Conservation (phyloP, 2,888 invertebrate species). For the Incurvaria masculella region DNA sequence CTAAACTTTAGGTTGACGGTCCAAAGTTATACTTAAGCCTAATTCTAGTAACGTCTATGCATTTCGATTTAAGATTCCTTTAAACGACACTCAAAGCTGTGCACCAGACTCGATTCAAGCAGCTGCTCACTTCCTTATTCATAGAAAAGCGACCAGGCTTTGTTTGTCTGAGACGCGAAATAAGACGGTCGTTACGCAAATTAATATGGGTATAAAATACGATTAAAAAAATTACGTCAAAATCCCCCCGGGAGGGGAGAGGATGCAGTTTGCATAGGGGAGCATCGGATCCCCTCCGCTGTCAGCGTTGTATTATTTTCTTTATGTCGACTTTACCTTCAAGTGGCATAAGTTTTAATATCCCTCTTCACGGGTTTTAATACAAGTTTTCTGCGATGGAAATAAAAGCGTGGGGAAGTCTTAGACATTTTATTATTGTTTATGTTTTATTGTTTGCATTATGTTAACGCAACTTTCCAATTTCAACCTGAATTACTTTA, state of each 20-base stretch:
- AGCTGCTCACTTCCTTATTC: constrained; percentile 52
- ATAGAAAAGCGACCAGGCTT: constrained; percentile 40
- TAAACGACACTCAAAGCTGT: too few relatives aligned
- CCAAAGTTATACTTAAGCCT: too few relatives aligned
- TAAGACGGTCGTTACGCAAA: constrained; percentile 51
- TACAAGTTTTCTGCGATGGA: neutral
- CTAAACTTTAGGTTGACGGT: too few relatives aligned
- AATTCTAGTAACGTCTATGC: too few relatives aligned
- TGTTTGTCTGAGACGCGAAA: constrained; percentile 29
- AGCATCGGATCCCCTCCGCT: constrained; percentile 2
- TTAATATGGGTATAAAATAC: constrained; percentile 55
- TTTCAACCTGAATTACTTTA: too few relatives aligned
- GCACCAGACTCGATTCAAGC: too few relatives aligned
- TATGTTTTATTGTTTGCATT: too few relatives aligned
- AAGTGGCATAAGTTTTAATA: constrained; percentile 52
- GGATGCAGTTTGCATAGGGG: constrained; percentile 22
- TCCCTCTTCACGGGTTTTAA: constrained; percentile 23
- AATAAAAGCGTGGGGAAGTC: neutral
- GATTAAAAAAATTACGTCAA: constrained; percentile 55
- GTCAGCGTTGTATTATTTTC: constrained; percentile 29
- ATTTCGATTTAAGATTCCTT: too few relatives aligned
- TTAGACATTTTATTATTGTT: too few relatives aligned
- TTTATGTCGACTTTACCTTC: constrained; percentile 38
- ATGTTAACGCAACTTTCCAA: too few relatives aligned
- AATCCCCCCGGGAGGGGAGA: constrained; percentile 29